A percentile compares a stretch with the other conserved stretches of the same genome.
phyloP scores from a whole-genome alignment of 2,113 vertebrate genomes.

The Mirza zaza region DNA sequence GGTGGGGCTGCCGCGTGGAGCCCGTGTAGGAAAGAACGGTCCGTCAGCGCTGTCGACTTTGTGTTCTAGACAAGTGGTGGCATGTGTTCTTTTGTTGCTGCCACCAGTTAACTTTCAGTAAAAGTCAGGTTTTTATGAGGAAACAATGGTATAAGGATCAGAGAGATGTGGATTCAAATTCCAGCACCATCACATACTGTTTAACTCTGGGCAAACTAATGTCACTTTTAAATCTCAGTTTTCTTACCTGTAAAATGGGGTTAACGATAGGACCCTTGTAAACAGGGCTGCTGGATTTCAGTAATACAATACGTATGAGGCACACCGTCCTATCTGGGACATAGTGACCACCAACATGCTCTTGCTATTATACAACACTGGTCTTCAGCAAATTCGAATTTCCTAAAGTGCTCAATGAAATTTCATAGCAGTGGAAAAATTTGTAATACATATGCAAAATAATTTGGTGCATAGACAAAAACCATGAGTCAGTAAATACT shows the following conservation, averaged over 20 bases:
- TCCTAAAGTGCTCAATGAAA: not conserved
- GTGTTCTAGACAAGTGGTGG: not conserved
- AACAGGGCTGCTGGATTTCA: not conserved
- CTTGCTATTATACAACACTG: not conserved
- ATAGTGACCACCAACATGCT: not conserved
- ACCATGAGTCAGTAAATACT: not conserved
- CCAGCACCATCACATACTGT: not conserved
- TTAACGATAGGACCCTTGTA: not conserved
- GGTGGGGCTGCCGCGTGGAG: not conserved
- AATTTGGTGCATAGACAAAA: not conserved
- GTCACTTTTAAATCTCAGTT: not conserved
- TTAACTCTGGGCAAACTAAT: not conserved
- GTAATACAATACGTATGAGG: not conserved
- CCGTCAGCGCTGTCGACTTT: not conserved
- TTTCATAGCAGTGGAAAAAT: not conserved
- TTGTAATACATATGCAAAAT: not conserved
- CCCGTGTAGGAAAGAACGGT: not conserved
- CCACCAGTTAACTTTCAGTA: not conserved
- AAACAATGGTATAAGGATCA: not conserved
- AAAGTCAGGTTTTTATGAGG: not conserved
- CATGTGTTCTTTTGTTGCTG: not conserved
- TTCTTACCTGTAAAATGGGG: not conserved
- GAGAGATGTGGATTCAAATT: not conserved
- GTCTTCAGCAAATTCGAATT: not conserved
- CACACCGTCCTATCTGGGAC: not conserved